Conservation (phyloP, 2,113 vertebrate genomes). For the Numida meleagris region DNA sequence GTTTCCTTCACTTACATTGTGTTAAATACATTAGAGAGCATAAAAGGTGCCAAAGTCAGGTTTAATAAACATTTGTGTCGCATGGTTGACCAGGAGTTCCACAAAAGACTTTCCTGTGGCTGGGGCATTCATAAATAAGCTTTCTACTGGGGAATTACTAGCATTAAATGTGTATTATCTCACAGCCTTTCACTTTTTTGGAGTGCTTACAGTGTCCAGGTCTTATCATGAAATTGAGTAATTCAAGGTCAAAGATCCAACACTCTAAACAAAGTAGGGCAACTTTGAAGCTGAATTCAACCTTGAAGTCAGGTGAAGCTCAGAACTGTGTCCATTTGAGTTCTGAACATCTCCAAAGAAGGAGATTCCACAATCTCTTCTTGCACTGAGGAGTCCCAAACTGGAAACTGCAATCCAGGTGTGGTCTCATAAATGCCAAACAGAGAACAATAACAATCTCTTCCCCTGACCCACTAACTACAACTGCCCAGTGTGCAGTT, state of each 20-base stretch:
- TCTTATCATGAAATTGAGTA: background rate
- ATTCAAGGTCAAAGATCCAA: background rate
- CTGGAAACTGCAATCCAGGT: constrained; percentile 1
- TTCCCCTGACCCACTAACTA: background rate
- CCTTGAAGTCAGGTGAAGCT: background rate
- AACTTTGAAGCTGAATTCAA: background rate
- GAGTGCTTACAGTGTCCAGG: background rate
- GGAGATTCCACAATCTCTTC: background rate
- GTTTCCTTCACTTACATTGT: background rate
- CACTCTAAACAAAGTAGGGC: background rate
- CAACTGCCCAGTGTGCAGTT: background rate
- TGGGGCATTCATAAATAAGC: background rate
- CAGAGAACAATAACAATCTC: background rate
- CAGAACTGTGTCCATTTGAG: background rate
- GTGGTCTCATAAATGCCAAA: background rate
- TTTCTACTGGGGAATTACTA: background rate
- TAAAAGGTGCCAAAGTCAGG: background rate
- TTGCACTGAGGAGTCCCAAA: background rate
- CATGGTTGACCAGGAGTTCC: background rate
- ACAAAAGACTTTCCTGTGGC: background rate
- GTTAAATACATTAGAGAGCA: background rate
- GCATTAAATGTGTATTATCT: background rate
- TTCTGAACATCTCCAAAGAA: background rate
- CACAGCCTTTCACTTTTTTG: background rate
- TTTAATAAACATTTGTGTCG: background rate